Percentiles rank a stretch among this genome's conserved stretches.
Evolutionary conservation across 2,113 vertebrate species (phyloP).

Genomic region (Mustelus asterias): DNA sequence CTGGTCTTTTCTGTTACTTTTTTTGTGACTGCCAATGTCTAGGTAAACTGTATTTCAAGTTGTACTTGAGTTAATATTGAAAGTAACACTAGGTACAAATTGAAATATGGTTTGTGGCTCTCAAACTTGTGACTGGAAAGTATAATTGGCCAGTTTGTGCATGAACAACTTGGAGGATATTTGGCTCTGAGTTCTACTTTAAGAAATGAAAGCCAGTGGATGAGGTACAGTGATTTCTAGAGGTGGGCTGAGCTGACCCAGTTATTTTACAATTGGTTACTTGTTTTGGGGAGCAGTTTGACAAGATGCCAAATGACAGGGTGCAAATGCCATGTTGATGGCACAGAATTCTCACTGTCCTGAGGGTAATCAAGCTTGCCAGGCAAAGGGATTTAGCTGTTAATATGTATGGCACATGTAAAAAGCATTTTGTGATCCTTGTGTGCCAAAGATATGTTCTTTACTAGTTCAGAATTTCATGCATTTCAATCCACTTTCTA

Average conservation of each 20-base stretch:
- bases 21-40: background rate
- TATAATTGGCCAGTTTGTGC: background rate
- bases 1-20: background rate
- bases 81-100: background rate
- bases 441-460: slow-evolving; percentile 52
- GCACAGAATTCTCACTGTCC: slow-evolving; percentile 59
- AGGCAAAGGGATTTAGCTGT: slow-evolving; percentile 63
- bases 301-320: slow-evolving; percentile 68
- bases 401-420: slow-evolving; percentile 49
- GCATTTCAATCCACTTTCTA: background rate
- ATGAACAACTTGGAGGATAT: background rate
- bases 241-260: slow-evolving; percentile 69
- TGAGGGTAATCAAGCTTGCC: slow-evolving; percentile 62
- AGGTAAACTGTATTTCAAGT: background rate
- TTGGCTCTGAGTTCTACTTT: background rate
- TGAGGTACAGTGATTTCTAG: slow-evolving; percentile 44
- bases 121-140: background rate
- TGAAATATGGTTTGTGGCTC: background rate
- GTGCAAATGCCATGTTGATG: slow-evolving; percentile 56
- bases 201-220: background rate
- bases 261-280: slow-evolving; percentile 75
- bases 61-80: background rate
- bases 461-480: background rate
- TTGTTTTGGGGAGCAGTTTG: slow-evolving; percentile 67
- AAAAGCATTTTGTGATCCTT: slow-evolving; percentile 14